These are phyloP conservation scores for Lypha dubia DNA, from an alignment of 2,888 invertebrate genomes.

Conservation along the genomic window DNA sequence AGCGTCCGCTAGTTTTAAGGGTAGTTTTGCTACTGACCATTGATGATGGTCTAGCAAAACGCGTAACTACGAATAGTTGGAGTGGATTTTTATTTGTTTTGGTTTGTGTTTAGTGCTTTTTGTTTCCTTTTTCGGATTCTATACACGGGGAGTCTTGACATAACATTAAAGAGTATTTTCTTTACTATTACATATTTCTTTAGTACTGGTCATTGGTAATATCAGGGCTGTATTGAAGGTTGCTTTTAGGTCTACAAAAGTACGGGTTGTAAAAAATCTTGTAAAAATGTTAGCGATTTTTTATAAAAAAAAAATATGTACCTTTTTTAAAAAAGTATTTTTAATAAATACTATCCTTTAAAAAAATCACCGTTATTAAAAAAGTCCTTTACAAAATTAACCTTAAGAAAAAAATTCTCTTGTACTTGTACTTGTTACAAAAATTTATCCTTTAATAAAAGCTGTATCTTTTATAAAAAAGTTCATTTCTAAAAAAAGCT, in stretches of 20 bases:
- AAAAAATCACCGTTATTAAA: not conserved
- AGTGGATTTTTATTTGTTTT: slow-evolving; percentile 65
- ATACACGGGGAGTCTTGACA: slow-evolving; percentile 43
- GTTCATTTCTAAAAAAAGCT: not conserved
- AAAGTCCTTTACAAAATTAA: not conserved
- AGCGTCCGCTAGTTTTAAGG: slow-evolving; percentile 75
- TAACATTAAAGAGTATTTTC: slow-evolving; percentile 61
- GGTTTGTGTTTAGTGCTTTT: slow-evolving; percentile 46
- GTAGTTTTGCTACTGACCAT: slow-evolving; percentile 81
- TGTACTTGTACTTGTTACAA: not conserved
- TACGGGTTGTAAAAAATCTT: too few species aligned
- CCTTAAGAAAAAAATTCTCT: not conserved
- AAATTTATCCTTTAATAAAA: not conserved
- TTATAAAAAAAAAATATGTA: too few species aligned
- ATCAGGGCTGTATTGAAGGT: slow-evolving; percentile 18
- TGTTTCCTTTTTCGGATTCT: slow-evolving; percentile 35
- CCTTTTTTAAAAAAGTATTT: too few species aligned
- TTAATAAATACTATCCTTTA: too few species aligned
- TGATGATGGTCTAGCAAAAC: slow-evolving; percentile 71
- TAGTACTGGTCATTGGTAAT: slow-evolving; percentile 48
- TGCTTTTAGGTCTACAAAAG: not conserved
- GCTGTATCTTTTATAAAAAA: not conserved
- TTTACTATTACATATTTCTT: not conserved
- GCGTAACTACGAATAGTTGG: slow-evolving; percentile 60
- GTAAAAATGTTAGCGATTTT: too few species aligned